Conservation (phyloP, 1,140 invertebrate species). For the Lucilia sericata region DNA sequence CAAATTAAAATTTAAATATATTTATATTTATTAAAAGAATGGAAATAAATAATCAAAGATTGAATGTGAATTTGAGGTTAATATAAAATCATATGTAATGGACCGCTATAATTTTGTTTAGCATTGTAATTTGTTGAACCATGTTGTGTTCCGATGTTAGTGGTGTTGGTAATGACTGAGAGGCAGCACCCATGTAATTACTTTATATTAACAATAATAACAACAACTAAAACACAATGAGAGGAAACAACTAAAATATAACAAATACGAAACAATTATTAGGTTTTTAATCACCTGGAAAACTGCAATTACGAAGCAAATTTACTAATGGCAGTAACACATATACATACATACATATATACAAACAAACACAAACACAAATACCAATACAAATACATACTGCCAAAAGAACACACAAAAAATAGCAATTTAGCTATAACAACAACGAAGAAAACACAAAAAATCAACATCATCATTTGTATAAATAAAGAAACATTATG, state of each 20-base stretch:
- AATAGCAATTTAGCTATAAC: background rate
- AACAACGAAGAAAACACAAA: background rate
- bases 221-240: background rate
- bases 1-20: too few relatives aligned
- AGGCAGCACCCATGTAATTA: constrained; percentile 47
- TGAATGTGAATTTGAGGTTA: too few relatives aligned
- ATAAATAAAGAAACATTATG: background rate
- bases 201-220: constrained; percentile 34
- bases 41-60: too few relatives aligned
- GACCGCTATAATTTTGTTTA: background rate
- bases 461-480: background rate
- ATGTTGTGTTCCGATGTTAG: background rate
- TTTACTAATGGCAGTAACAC: constrained; percentile 46
- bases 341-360: background rate
- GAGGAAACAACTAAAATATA: constrained; percentile 20
- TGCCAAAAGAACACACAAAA: background rate
- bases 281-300: constrained; percentile 67
- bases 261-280: constrained; percentile 62
- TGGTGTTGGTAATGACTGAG: background rate
- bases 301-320: constrained; percentile 66
- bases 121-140: background rate
- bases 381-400: too few relatives aligned
- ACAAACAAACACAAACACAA: too few relatives aligned
- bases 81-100: too few relatives aligned
- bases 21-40: too few relatives aligned